phyloP scores from a whole-genome alignment of 2,797 vertebrate species.

The Epinephelus malabaricus region DNA sequence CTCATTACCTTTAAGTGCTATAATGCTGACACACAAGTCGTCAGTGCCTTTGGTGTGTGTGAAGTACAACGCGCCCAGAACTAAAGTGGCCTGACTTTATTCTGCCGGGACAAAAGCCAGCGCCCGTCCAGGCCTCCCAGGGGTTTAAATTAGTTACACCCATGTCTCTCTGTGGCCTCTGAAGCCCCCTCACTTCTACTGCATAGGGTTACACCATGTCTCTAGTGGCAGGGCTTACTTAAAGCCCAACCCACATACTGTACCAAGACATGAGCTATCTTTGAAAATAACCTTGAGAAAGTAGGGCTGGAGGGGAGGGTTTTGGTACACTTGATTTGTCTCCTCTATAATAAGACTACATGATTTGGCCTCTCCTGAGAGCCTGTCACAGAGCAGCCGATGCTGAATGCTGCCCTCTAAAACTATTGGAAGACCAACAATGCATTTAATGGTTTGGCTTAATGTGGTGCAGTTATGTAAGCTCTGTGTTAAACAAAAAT shows the following conservation, averaged over 20 bases:
- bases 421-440: constrained; percentile 69
- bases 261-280: constrained; percentile 83
- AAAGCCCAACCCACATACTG: constrained; percentile 82
- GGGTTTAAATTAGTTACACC: constrained; percentile 82
- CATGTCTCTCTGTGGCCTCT: constrained; percentile 61
- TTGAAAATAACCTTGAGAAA: constrained; percentile 89
- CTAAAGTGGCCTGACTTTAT: constrained; percentile 65
- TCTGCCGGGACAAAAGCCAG: constrained; percentile 71
- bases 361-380: constrained; percentile 79
- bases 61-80: constrained; percentile 55
- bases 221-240: constrained; percentile 80
- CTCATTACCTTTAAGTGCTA: constrained; percentile 78
- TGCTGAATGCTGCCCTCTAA: constrained; percentile 66
- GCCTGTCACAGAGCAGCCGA: constrained; percentile 63
- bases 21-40: constrained; percentile 67
- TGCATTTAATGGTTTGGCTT: constrained; percentile 64
- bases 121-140: constrained; percentile 70
- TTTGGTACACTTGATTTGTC: constrained; percentile 80
- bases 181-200: constrained; percentile 60
- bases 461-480: constrained; percentile 55
- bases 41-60: constrained; percentile 44
- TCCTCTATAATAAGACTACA: constrained; percentile 82
- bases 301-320: constrained; percentile 80
- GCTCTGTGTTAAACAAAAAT: constrained; percentile 43
- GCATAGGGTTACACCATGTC: constrained; percentile 74